Conservation (phyloP, 2,797 vertebrate genomes). For the Dallia pectoralis region DNA sequence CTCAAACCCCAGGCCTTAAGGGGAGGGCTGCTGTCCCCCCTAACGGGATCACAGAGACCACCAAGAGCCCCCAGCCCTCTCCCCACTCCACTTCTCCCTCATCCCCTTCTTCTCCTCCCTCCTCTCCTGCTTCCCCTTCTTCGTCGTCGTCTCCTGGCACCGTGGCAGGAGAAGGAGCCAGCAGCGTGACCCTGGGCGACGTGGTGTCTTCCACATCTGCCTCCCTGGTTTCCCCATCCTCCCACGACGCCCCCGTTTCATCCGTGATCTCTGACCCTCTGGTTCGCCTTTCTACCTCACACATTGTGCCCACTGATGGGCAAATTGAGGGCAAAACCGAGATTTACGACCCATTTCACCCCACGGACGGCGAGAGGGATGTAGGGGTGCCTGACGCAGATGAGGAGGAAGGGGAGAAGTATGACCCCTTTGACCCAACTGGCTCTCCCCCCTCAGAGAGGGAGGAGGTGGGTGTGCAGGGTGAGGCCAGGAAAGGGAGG, state of each 20-base stretch:
- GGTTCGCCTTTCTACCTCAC: constrained; percentile 31
- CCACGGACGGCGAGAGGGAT: constrained; percentile 76
- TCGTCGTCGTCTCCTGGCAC: constrained; percentile 63
- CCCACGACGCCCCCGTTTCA: constrained; percentile 28
- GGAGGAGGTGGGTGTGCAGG: constrained; percentile 39
- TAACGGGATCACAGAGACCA: constrained; percentile 47
- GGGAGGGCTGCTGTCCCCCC: constrained; percentile 58
- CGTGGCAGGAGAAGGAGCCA: constrained; percentile 40
- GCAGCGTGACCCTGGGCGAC: constrained; percentile 49
- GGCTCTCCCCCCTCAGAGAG: constrained; percentile 82
- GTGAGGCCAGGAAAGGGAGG: constrained; percentile 10
- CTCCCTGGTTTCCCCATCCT: constrained; percentile 43
- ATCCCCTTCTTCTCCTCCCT: constrained; percentile 66
- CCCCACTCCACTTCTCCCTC: constrained; percentile 66
- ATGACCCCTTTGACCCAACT: constrained; percentile 94
- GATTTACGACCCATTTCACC: constrained; percentile 88
- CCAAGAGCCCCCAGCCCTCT: constrained; percentile 61
- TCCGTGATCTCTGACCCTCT: constrained; percentile 30
- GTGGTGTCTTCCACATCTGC: constrained; percentile 70
- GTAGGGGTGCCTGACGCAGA: constrained; percentile 56
- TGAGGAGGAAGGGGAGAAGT: constrained; percentile 81
- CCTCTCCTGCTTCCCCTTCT: constrained; percentile 62
- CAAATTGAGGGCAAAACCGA: constrained; percentile 64
- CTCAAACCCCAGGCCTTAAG: constrained; percentile 60
- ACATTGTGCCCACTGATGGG: constrained; percentile 43